Percentiles rank a stretch among this genome's conserved stretches.
Evolutionary conservation across 2,888 invertebrate species (phyloP).

Genomic region (Sesamia inferens): DNA sequence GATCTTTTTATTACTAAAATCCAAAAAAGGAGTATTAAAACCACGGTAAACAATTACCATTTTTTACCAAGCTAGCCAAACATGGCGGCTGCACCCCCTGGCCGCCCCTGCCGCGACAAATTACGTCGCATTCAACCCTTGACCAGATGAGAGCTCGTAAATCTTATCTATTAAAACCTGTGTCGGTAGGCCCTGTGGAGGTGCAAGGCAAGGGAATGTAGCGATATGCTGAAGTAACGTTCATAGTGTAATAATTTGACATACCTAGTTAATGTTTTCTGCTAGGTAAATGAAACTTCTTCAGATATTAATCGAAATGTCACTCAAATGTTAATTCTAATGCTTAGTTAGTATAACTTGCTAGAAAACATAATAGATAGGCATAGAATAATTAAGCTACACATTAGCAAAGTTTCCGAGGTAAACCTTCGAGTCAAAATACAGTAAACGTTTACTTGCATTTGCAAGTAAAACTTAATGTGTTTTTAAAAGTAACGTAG

Average conservation of each 20-base stretch:
- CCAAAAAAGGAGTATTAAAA: conserved; percentile 60
- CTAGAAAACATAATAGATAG: neutral
- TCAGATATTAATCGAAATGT: neutral
- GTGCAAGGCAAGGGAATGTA: conserved; percentile 35
- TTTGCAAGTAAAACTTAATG: neutral
- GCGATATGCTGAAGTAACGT: neutral
- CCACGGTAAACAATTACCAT: conserved; percentile 59
- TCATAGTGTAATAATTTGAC: neutral
- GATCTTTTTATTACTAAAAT: conserved; percentile 37
- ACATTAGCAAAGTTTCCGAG: neutral
- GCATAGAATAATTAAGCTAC: neutral
- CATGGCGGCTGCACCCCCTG: conserved; percentile 63
- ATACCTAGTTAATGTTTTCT: neutral
- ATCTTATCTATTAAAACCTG: conserved; percentile 84
- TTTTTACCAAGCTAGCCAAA: conserved; percentile 57
- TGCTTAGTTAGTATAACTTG: neutral
- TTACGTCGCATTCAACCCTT: conserved; percentile 78
- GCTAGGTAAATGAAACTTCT: neutral
- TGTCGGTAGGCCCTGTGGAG: conserved; percentile 53
- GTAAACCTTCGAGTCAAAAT: too few species aligned
- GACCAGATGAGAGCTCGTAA: conserved; percentile 85
- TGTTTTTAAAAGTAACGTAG: too few species aligned
- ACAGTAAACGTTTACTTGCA: too few species aligned
- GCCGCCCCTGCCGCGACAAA: conserved; percentile 75
- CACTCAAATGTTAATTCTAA: neutral